phyloP scores from a whole-genome alignment of 2,888 invertebrate genomes.

The Caenorhabditis sulstoni region DNA sequence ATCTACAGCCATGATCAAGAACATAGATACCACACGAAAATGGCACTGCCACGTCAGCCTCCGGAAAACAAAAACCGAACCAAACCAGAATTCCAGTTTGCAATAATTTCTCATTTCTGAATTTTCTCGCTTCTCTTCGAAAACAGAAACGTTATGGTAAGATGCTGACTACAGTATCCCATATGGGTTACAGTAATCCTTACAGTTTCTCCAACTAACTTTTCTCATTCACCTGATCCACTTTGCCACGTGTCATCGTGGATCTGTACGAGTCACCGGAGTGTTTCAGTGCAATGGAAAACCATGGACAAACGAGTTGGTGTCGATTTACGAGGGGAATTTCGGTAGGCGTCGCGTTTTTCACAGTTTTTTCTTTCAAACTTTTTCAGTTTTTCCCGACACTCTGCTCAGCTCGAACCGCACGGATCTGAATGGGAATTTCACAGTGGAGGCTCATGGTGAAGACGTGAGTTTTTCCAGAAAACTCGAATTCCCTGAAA shows the following conservation, averaged over 20 bases:
- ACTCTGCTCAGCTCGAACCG: background rate
- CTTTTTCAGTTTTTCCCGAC: conserved; percentile 20
- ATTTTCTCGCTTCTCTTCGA: too few relatives aligned
- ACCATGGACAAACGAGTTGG: conserved; percentile 11
- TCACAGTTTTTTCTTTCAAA: background rate
- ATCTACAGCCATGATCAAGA: too few relatives aligned
- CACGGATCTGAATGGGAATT: conserved; percentile 4
- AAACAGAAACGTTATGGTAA: too few relatives aligned
- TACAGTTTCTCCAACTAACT: background rate
- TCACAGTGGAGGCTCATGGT: background rate
- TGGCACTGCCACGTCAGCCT: too few relatives aligned
- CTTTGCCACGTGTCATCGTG: conserved; percentile 2
- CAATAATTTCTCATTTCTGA: too few relatives aligned
- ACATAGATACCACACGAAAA: too few relatives aligned
- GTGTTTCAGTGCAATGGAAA: conserved; percentile 15
- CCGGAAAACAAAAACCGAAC: too few relatives aligned
- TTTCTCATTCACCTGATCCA: background rate
- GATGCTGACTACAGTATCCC: too few relatives aligned
- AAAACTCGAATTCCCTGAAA: too few relatives aligned
- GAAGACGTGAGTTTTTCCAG: conserved; percentile 8
- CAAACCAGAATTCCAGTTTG: too few relatives aligned
- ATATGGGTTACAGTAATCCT: background rate
- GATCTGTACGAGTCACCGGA: background rate
- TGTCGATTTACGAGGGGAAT: conserved; percentile 23
- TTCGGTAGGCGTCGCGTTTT: conserved; percentile 10